Conservation (phyloP, 2,888 invertebrate genomes). For the Mesoligia furuncula region DNA sequence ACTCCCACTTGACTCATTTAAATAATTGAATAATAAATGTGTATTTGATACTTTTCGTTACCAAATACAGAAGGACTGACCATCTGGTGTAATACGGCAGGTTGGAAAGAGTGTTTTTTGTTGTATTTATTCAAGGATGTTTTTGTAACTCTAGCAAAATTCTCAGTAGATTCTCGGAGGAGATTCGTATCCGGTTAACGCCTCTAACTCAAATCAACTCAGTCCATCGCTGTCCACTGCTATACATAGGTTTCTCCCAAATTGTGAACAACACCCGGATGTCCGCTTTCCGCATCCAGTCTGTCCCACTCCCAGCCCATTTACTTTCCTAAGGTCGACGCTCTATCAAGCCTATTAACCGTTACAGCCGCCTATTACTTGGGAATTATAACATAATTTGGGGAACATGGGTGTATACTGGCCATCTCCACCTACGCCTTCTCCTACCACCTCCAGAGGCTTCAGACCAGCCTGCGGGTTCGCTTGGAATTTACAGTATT, state of each 20-base stretch:
- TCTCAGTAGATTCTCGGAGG: background rate
- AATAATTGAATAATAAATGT: slow-evolving; percentile 64
- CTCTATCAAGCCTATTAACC: background rate
- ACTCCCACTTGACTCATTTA: slow-evolving; percentile 64
- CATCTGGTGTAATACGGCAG: slow-evolving; percentile 57
- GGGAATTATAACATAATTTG: background rate
- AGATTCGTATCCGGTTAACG: background rate
- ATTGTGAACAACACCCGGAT: background rate
- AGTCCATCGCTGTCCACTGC: background rate
- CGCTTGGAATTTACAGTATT: background rate
- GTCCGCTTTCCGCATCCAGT: background rate
- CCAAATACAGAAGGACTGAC: slow-evolving; percentile 61
- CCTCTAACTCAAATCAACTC: too few species aligned
- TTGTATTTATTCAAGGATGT: background rate
- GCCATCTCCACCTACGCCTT: too few species aligned
- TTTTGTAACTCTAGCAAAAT: background rate
- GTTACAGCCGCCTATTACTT: background rate
- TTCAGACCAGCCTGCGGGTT: too few species aligned
- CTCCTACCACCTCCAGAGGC: too few species aligned
- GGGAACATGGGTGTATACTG: too few species aligned
- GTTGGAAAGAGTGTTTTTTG: background rate
- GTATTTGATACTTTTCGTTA: slow-evolving; percentile 46
- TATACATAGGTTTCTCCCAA: too few species aligned
- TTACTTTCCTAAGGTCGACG: background rate
- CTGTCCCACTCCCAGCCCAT: too few species aligned